Evolutionary conservation across 2,113 vertebrate genomes (phyloP), one percentile per base, ranked within the genome.

Genomic region (Chloropsis hardwickii): DNA sequence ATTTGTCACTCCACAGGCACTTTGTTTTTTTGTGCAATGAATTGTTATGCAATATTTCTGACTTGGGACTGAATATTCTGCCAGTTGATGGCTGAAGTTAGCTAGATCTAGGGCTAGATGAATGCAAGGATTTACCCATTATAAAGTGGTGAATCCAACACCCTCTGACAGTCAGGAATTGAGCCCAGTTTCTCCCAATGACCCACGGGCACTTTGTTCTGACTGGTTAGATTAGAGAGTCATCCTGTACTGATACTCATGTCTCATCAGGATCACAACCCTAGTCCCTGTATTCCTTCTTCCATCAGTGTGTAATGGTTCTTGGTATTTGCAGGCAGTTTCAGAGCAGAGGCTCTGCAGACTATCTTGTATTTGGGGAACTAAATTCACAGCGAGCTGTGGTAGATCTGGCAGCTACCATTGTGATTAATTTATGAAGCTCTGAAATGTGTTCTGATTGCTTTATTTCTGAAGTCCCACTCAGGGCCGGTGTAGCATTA

Each of bases 141-240:
- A 3, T 35, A 21, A 72, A 79, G 15, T 17, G 11, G 8, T 73
- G 53, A 80, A 73, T 65, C 37, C 81, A 69, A 73, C 27, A 40
- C 19, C 7, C 13, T 79, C 27, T 82, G 37, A 42, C 31, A 69
- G 15, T 17, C 9, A 47, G 16, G 28, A 61, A 35, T 3, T 57
- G 37, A 80, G 69, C 12, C 2, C 42, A 25, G 8, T n/a, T 82
- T 72, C n/a, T 89, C 29, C 19, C 4, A 11, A 0, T 29, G 37
- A 56, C n/a, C 13, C 20, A 12, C 0, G 0, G 72, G 14, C 23
- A 58, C 23, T 62, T 53, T 28, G 14, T 67, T 40, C 53, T 60
- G 35, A 54, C 11, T 6, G 2, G 15, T 0, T 85, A 25, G 66
- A 45, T 79, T 57, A 64, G 48, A 73, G 23, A 8, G 21, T 81